phyloP scores from a whole-genome alignment of 1,140 invertebrate species.

The Eupeodes corollae region DNA sequence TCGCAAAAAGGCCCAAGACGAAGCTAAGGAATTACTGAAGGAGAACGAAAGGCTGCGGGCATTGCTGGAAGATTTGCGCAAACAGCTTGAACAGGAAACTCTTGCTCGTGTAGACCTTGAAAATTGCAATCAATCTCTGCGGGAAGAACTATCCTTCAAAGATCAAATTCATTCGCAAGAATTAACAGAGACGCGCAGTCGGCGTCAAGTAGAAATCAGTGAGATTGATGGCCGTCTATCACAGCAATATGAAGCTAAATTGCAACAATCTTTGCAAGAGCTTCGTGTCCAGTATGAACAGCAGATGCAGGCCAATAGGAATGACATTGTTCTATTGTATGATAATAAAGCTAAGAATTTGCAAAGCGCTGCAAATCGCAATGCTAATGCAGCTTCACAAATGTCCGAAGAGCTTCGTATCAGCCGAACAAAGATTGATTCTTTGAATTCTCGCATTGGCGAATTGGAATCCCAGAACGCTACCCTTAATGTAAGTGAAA shows the following conservation, averaged over 20 bases:
- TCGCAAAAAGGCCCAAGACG: slow-evolving; percentile 67
- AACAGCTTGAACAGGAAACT: slow-evolving; percentile 85
- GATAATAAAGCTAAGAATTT: slow-evolving; percentile 69
- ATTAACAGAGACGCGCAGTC: slow-evolving; percentile 73
- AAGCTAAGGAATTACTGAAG: slow-evolving; percentile 62
- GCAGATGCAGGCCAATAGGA: slow-evolving; percentile 74
- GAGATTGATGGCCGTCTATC: slow-evolving; percentile 74
- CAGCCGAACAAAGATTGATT: slow-evolving; percentile 61
- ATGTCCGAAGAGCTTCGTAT: slow-evolving; percentile 68
- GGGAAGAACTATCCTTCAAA: slow-evolving; percentile 88
- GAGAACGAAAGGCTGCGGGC: slow-evolving; percentile 65
- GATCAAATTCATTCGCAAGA: slow-evolving; percentile 76
- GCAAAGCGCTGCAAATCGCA: slow-evolving; percentile 50
- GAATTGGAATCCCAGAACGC: slow-evolving; percentile 65
- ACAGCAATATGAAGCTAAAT: slow-evolving; percentile 85
- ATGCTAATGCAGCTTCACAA: slow-evolving; percentile 51
- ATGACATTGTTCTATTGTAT: slow-evolving; percentile 76
- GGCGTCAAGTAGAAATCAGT: slow-evolving; percentile 62
- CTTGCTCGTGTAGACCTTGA: slow-evolving; percentile 84
- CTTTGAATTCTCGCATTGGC: slow-evolving; percentile 54
- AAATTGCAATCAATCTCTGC: slow-evolving; percentile 81
- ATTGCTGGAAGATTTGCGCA: slow-evolving; percentile 65
- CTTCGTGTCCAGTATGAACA: slow-evolving; percentile 86
- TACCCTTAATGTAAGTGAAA: slow-evolving; percentile 42
- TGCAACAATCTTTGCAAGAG: slow-evolving; percentile 86